Evolutionary conservation across 2,113 vertebrate genomes (phyloP).

Genomic region (Turnix velox): DNA sequence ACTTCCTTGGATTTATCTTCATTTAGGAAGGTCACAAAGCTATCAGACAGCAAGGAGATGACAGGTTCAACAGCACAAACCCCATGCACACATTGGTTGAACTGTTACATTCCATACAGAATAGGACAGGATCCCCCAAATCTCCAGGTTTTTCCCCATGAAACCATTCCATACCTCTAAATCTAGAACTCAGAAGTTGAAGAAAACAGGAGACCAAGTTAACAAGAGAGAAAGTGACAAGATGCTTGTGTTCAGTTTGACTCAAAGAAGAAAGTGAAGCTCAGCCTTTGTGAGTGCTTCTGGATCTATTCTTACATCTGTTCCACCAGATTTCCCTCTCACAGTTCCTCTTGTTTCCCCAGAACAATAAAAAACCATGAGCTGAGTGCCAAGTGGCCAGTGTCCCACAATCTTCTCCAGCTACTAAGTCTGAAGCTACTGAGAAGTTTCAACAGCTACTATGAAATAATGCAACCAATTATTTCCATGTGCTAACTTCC

Average conservation of each 20-base stretch:
- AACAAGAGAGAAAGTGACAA: background rate
- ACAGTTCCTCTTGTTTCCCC: background rate
- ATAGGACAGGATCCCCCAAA: background rate
- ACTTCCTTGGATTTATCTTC: background rate
- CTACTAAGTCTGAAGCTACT: slow-evolving; percentile 11
- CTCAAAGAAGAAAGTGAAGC: background rate
- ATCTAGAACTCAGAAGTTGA: background rate
- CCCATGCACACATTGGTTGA: background rate
- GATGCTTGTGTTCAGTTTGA: background rate
- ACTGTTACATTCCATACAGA: background rate
- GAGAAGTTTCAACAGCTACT: background rate
- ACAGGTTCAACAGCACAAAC: background rate
- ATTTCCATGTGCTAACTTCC: background rate
- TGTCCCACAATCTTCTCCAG: slow-evolving; percentile 17
- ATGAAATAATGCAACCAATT: background rate
- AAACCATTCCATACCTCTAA: background rate
- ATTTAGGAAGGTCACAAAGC: background rate
- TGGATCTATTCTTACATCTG: background rate
- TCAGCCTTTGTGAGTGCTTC: background rate
- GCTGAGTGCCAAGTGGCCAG: slow-evolving; percentile 1
- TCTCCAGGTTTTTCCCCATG: background rate
- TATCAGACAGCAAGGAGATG: background rate
- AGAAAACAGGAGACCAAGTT: background rate
- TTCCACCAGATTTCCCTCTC: background rate
- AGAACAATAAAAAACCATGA: slow-evolving; percentile 20